A percentile compares a stretch with the other conserved stretches of the same genome.
phyloP scores from a whole-genome alignment of 2,113 vertebrate species.

The Neotragus pygmaeus region DNA sequence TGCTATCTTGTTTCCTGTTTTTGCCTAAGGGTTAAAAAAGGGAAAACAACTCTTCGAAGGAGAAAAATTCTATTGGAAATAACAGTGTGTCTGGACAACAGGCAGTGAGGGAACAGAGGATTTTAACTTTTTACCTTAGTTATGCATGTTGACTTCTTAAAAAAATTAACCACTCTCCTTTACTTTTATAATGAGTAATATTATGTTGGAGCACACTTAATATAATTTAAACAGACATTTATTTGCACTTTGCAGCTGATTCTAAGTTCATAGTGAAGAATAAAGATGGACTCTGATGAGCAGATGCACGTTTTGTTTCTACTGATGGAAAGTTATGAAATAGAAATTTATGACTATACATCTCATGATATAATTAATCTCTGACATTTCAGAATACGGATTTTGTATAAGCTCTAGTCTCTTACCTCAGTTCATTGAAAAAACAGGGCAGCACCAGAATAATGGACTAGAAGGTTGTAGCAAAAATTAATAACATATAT shows the following conservation, averaged over 20 bases:
- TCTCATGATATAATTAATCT: not conserved
- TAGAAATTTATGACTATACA: not conserved
- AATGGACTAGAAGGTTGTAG: not conserved
- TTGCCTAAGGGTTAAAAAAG: not conserved
- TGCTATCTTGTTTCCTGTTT: not conserved
- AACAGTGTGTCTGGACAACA: not conserved
- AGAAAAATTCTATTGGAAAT: not conserved
- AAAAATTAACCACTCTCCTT: not conserved
- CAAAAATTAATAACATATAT: not conserved
- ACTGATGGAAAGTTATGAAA: constrained; percentile 50
- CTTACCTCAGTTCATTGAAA: not conserved
- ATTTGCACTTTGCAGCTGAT: constrained; percentile 43
- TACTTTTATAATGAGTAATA: not conserved
- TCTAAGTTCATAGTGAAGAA: constrained; percentile 49
- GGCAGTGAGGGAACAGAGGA: not conserved
- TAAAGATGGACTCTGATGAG: constrained; percentile 57
- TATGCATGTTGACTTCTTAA: not conserved
- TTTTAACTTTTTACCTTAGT: not conserved
- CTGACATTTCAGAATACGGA: not conserved
- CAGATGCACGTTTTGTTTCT: constrained; percentile 33
- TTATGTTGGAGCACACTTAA: not conserved
- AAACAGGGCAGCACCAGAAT: not conserved
- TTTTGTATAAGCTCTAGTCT: constrained; percentile 11
- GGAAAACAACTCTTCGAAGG: not conserved
- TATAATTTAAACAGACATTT: constrained; percentile 64